Base-by-base conservation (phyloP, 2,797 vertebrate species). In the Epinephelus coioides region DNA sequence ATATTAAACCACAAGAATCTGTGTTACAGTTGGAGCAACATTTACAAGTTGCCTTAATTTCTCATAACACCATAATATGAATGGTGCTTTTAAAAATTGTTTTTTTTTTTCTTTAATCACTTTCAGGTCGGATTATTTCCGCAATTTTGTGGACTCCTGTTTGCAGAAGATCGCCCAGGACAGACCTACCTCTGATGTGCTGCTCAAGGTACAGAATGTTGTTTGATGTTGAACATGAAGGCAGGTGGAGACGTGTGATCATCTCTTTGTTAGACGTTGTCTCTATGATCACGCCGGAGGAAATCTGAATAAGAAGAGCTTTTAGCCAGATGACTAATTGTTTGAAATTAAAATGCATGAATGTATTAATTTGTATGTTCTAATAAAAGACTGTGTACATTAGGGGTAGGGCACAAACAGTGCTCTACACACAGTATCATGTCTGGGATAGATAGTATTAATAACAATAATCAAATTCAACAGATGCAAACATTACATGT, bases 111-210 rank as follows among this genome's bases (percentile, higher is more conserved):
- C 34, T 34, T 34, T 34, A 34, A 15, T 64, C 2, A 3, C 51
- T 86, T 86, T 57, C 82, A 98, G 97, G 97, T 98, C 97, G 4
- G 97, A 98, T 92, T 98, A 97, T 92, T 98, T 98, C 93, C 96
- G 97, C 82, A 98, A 98, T 93, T 98, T 98, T 90, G 97, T 98
- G 68, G 97, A 98, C 86, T 98, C 97, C 57, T 98, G 97, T 95
- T 96, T 98, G 90, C 97, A 98, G 94, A 98, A 98, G 95, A 96
- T 97, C 77, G 94, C 96, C 87, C 97, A 97, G 94, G 97, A 98
- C 89, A 96, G 97, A 92, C 97, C 97, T 92, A 97, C 96, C 93
- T 98, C 97, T 86, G 97, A 97, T 64, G 96, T 97, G 86, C 95
- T 98, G 91, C 96, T 98, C 50, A 98, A 98, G 97, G 97, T 98